Evolutionary conservation across 2,797 vertebrate genomes (phyloP), one percentile per base, ranked within the genome.

Genomic region (Pseudochirops cupreus): DNA sequence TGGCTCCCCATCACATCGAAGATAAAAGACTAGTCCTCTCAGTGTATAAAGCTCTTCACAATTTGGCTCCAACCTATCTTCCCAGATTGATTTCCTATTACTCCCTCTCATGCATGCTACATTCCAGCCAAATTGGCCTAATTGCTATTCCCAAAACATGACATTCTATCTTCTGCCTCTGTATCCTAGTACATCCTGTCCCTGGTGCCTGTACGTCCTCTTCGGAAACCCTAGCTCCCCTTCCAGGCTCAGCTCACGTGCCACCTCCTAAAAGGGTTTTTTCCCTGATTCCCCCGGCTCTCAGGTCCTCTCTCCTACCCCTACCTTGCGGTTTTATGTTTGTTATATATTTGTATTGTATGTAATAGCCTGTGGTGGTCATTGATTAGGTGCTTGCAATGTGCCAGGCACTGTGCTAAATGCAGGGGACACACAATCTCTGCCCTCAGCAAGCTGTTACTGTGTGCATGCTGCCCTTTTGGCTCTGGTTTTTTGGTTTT

Each of bases 101-200:
- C 74, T 87, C 39, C 39, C 39, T 39, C 39, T 87, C 74, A 87
- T 50, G n/a, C 39, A 46, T 87, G 74, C 74, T 87, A 87, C 39
- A 50, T 87, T 87, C 74, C 74, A 87, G 39, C 39, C 39, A 87
- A 87, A 87, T 26, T 87, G 74, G 39, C 21, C 39, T 87, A 87
- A 87, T 87, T 87, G 39, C 74, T 87, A 87, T 46, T 87, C 74
- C 74, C 74, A 9, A 87, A 87, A 87, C 74, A 87, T 87, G 74
- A 87, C 3, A 87, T 87, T 87, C 74, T 87, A 50, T 87, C 74
- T 87, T 50, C 74, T 87, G 74, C 74, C 74, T 87, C 74, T 50
- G 46, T 50, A 87, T 87, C n/a, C 39, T 50, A 50, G 74, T 50
- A 87, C 24, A 11, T 50, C 74, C 74, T 87, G 39, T 87, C 74